These are phyloP conservation scores for Heptranchias perlo DNA, from an alignment of 2,113 vertebrate species.

Conservation along the genomic window DNA sequence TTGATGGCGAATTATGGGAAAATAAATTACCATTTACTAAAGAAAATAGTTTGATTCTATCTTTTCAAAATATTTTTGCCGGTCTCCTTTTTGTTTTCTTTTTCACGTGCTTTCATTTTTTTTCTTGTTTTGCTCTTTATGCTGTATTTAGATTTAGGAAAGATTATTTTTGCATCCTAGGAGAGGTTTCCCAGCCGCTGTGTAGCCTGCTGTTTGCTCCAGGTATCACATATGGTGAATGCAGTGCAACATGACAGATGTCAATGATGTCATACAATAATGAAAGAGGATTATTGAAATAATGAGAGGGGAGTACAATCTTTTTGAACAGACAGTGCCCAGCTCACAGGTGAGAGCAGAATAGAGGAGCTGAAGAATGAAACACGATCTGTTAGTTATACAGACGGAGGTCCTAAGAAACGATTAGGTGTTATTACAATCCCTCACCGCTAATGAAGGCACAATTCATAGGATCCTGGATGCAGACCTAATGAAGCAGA, in stretches of 20 bases:
- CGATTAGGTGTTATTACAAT: slow-evolving; percentile 18
- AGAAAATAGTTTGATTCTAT: background rate
- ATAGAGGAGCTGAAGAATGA: background rate
- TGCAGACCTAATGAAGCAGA: slow-evolving; percentile 13
- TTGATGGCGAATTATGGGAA: no score
- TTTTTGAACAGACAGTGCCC: background rate
- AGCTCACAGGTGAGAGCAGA: background rate
- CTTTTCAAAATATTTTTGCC: background rate
- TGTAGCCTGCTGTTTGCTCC: background rate
- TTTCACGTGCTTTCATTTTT: background rate
- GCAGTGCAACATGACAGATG: background rate
- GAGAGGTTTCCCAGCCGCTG: background rate
- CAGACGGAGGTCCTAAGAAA: background rate
- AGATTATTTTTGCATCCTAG: background rate
- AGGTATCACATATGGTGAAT: slow-evolving; percentile 20
- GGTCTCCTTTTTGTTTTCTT: background rate
- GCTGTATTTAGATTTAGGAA: background rate
- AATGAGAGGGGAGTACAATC: slow-evolving; percentile 12
- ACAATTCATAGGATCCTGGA: background rate
- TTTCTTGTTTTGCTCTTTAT: background rate
- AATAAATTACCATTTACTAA: background rate
- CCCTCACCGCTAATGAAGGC: background rate
- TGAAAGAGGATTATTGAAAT: slow-evolving; percentile 25
- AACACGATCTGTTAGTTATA: background rate
- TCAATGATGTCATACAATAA: slow-evolving; percentile 20